These are phyloP conservation scores for Plectropomus leopardus DNA, from an alignment of 2,113 vertebrate species.

Conservation along the genomic window DNA sequence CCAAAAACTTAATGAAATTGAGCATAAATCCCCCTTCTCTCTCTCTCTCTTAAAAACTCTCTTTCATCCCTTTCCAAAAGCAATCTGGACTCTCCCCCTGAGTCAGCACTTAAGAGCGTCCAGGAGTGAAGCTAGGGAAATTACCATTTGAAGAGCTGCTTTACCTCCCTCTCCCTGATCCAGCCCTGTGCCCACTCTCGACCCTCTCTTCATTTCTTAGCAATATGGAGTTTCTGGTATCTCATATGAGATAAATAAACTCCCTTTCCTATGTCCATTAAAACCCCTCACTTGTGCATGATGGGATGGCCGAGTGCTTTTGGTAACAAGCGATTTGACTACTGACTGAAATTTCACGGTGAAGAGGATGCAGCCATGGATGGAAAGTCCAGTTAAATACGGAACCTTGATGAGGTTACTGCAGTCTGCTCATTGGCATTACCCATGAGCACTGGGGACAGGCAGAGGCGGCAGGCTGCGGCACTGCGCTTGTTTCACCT, in stretches of 20 bases:
- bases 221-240: conserved; percentile 49
- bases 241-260: conserved; percentile 60
- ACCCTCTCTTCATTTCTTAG: conserved; percentile 38
- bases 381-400: conserved; percentile 24
- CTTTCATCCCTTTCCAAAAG: conserved; percentile 72
- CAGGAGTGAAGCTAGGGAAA: conserved; percentile 61
- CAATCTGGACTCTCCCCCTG: conserved; percentile 72
- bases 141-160: conserved; percentile 68
- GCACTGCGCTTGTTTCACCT: background rate
- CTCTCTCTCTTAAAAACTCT: conserved; percentile 43
- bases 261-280: conserved; percentile 11
- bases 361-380: conserved; percentile 35
- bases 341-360: conserved; percentile 18
- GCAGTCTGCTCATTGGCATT: conserved; percentile 30
- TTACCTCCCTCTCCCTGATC: conserved; percentile 43
- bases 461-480: background rate
- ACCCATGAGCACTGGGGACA: conserved; percentile 6
- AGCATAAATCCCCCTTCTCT: conserved; percentile 59
- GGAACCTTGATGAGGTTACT: conserved; percentile 41
- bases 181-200: conserved; percentile 20
- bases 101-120: conserved; percentile 72
- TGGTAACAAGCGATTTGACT: conserved; percentile 5
- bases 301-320: conserved; percentile 37
- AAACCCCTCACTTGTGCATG: conserved; percentile 49
- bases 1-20: conserved; percentile 75